phyloP scores from a whole-genome alignment of 2,113 vertebrate genomes.

The Donacobius atricapilla region DNA sequence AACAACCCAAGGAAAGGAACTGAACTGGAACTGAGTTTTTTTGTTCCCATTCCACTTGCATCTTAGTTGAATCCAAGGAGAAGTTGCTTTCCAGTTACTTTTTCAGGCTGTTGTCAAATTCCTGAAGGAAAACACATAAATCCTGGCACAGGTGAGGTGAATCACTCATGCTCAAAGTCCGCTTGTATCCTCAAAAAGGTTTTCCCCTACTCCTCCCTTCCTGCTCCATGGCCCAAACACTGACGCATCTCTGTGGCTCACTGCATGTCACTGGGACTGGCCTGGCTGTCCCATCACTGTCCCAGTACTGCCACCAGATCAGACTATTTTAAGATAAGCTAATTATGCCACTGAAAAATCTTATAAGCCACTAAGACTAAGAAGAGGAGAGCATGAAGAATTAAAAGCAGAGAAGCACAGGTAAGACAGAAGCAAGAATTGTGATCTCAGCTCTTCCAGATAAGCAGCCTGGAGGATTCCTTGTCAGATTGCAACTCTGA shows the following conservation, averaged over 20 bases:
- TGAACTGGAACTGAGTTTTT: background rate
- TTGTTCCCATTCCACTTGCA: background rate
- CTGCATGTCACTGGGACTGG: background rate
- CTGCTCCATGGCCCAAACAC: background rate
- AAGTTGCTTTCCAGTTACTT: background rate
- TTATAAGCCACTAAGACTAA: slow-evolving; percentile 29
- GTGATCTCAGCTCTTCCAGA: background rate
- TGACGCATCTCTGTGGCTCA: background rate
- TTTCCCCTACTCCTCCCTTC: background rate
- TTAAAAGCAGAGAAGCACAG: slow-evolving; percentile 8
- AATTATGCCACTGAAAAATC: slow-evolving; percentile 25
- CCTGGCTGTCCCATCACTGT: background rate
- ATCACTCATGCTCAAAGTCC: background rate
- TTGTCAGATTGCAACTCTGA: background rate
- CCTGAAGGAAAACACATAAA: background rate
- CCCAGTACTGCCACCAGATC: background rate
- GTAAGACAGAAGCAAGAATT: background rate
- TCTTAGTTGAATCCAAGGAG: background rate
- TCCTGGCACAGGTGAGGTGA: background rate
- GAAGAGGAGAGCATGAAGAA: slow-evolving; percentile 9
- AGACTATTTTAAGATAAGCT: slow-evolving; percentile 50
- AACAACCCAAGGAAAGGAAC: background rate
- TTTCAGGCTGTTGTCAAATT: background rate
- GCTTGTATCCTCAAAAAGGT: accelerated
- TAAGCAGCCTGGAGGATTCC: background rate